A percentile compares a stretch with the other conserved stretches of the same genome.
Evolutionary conservation across 2,888 invertebrate species (phyloP).

Genomic region (Euclidia mi): DNA sequence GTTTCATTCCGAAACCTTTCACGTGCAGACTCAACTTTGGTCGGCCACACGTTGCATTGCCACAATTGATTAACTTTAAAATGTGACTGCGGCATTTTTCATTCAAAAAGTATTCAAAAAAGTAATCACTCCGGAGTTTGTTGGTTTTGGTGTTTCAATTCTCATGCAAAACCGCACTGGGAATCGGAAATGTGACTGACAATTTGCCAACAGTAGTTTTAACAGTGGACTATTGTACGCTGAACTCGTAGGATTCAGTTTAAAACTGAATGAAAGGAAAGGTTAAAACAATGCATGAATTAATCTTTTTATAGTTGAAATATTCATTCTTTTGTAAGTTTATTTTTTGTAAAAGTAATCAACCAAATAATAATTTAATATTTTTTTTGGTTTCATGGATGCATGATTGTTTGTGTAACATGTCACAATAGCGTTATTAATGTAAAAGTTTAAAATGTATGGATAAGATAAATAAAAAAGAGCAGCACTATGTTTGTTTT

Average conservation of each 20-base stretch:
- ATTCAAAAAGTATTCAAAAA: conserved; percentile 64
- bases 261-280: conserved; percentile 5
- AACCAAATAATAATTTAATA: too few species aligned
- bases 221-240: conserved; percentile 43
- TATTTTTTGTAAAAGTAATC: too few species aligned
- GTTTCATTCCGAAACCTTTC: too few species aligned
- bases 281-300: background rate
- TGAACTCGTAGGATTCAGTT: conserved; percentile 25
- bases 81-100: conserved; percentile 49
- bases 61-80: conserved; percentile 50
- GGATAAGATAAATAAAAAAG: too few species aligned
- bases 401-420: too few species aligned
- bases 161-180: conserved; percentile 64
- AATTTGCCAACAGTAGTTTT: conserved; percentile 60
- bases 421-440: too few species aligned
- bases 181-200: conserved; percentile 63
- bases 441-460: too few species aligned
- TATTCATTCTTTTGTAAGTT: background rate
- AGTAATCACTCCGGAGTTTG: conserved; percentile 59
- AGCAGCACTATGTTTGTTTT: too few species aligned
- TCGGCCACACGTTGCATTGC: conserved; percentile 26
- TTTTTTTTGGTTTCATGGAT: too few species aligned
- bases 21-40: too few species aligned
- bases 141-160: conserved; percentile 65
- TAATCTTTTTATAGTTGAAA: background rate